Evolutionary conservation across 2,113 vertebrate genomes (phyloP).

Genomic region (Atherinomorus stipes): DNA sequence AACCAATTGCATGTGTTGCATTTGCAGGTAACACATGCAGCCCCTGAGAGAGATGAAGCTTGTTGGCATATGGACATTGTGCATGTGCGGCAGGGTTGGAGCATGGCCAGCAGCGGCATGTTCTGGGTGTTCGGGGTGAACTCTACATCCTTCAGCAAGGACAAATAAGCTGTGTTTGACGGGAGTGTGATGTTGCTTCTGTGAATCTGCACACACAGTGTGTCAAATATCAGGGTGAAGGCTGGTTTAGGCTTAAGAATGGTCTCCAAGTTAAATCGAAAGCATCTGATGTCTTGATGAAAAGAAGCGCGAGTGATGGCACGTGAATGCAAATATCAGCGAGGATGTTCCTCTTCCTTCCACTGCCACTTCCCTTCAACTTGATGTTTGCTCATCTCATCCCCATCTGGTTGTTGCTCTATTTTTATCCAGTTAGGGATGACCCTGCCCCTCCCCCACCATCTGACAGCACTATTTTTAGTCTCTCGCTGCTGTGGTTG

Average conservation of each 20-base stretch:
- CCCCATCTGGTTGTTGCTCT: slow-evolving; percentile 67
- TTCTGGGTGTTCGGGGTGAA: background rate
- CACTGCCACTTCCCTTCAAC: slow-evolving; percentile 38
- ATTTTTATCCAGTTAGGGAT: slow-evolving; percentile 69
- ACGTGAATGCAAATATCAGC: slow-evolving; percentile 45
- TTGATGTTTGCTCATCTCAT: slow-evolving; percentile 50
- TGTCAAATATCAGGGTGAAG: background rate
- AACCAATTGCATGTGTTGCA: background rate
- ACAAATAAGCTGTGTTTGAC: background rate
- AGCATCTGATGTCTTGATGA: background rate
- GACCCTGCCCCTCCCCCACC: slow-evolving; percentile 52
- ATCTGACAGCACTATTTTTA: slow-evolving; percentile 67
- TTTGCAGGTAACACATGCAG: slow-evolving; percentile 3
- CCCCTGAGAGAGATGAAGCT: background rate
- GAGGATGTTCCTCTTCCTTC: slow-evolving; percentile 11
- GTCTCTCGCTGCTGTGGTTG: slow-evolving; percentile 15
- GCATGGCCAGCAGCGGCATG: background rate
- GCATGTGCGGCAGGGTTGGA: background rate
- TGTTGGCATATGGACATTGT: background rate
- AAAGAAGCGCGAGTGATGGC: background rate
- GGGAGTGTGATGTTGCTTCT: background rate
- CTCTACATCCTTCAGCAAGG: background rate
- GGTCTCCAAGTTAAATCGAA: background rate
- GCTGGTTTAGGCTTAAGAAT: background rate
- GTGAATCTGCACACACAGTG: slow-evolving; percentile 6